Conservation (phyloP, 2,888 invertebrate genomes). For the Hirtodrosophila duncani region DNA sequence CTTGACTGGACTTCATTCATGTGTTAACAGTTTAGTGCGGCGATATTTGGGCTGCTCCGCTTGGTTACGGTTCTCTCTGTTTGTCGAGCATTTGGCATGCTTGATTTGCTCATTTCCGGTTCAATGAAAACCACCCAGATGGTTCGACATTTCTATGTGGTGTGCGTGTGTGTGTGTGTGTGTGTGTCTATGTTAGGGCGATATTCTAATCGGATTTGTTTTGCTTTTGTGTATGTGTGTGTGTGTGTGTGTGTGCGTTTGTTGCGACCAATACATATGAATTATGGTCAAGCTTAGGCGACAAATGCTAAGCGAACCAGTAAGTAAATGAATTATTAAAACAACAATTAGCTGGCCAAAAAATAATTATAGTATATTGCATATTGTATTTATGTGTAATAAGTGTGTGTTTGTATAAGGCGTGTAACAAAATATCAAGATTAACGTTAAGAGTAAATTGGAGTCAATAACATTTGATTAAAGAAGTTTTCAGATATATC, state of each 20-base stretch:
- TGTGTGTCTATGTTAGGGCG: conserved; percentile 43
- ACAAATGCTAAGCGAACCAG: conserved; percentile 13
- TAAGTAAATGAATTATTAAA: conserved; percentile 52
- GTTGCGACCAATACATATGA: conserved; percentile 44
- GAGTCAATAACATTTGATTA: no score
- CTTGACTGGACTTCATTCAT: conserved; percentile 64
- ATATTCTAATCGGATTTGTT: conserved; percentile 69
- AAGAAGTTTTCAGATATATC: no score
- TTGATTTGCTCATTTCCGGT: conserved; percentile 67
- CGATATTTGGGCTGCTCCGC: no score
- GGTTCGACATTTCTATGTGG: neutral
- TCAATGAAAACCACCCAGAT: conserved; percentile 51
- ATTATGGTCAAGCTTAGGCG: conserved; percentile 24
- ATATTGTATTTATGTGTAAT: conserved; percentile 18
- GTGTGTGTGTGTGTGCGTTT: conserved; percentile 41
- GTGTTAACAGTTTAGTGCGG: conserved; percentile 48
- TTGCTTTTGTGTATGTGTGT: neutral
- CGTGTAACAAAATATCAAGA: no score
- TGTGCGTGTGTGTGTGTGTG: conserved; percentile 13
- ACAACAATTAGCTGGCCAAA: conserved; percentile 51
- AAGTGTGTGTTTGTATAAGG: conserved; percentile 9
- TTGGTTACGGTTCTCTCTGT: conserved; percentile 12
- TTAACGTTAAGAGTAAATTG: conserved; percentile 20
- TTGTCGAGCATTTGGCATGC: conserved; percentile 32
- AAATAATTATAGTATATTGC: no score